Evolutionary conservation across 2,797 vertebrate species (phyloP).

Genomic region (Chelon auratus): DNA sequence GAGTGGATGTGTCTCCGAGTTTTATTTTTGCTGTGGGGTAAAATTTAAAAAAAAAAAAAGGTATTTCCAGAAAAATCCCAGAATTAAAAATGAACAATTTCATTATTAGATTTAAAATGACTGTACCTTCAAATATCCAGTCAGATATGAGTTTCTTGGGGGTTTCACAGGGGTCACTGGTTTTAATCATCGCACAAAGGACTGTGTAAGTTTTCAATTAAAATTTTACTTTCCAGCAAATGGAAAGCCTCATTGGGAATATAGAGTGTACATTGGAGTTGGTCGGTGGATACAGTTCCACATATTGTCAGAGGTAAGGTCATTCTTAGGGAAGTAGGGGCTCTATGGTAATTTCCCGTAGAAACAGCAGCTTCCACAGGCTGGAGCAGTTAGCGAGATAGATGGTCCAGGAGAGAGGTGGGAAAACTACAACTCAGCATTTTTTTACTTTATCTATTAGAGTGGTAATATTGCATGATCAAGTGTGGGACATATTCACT

Average conservation of each 20-base stretch:
- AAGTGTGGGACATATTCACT: slow-evolving; percentile 68
- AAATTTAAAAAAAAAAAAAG: slow-evolving; percentile 3
- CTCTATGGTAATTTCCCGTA: slow-evolving; percentile 77
- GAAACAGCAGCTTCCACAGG: slow-evolving; percentile 74
- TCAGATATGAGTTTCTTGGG: slow-evolving; percentile 26
- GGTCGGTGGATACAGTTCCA: slow-evolving; percentile 38
- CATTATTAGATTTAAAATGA: slow-evolving; percentile 19
- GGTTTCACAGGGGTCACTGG: slow-evolving; percentile 32
- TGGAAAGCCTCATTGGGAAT: slow-evolving; percentile 46
- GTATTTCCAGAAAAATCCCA: slow-evolving; percentile 2
- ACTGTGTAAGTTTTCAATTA: slow-evolving; percentile 58
- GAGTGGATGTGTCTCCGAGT: slow-evolving; percentile 20
- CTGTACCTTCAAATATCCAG: slow-evolving; percentile 7
- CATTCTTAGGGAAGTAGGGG: slow-evolving; percentile 59
- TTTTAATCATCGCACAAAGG: slow-evolving; percentile 48
- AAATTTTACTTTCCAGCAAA: slow-evolving; percentile 48
- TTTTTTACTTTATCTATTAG: slow-evolving; percentile 82
- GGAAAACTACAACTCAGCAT: slow-evolving; percentile 76
- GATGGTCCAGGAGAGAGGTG: slow-evolving; percentile 72
- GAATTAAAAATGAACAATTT: slow-evolving; percentile 18
- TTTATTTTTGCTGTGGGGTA: slow-evolving; percentile 17
- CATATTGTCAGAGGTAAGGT: slow-evolving; percentile 66
- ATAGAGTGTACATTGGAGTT: slow-evolving; percentile 32
- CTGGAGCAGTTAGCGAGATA: slow-evolving; percentile 78
- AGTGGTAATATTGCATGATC: slow-evolving; percentile 80